Evolutionary conservation across 1,140 invertebrate genomes (phyloP).

Genomic region (Ptiloglossa arizonensis): DNA sequence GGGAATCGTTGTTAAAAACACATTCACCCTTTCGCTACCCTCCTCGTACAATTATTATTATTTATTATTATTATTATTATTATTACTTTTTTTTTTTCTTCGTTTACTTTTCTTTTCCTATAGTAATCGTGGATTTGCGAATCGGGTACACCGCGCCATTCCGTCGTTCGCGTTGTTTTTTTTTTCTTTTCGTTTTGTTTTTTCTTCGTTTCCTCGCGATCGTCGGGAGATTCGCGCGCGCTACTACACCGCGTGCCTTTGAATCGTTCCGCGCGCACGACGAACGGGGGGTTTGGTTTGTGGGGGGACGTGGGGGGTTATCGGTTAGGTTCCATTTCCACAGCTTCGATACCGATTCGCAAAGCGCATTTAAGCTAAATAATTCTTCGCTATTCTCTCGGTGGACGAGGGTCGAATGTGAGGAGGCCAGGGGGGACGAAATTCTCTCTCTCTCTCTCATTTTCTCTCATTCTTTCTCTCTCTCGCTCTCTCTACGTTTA

Average conservation of each 20-base stretch:
- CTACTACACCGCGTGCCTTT: too few relatives aligned
- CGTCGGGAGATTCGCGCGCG: too few relatives aligned
- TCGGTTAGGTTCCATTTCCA: too few relatives aligned
- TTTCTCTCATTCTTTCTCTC: slow-evolving; percentile 9
- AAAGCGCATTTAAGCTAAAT: slow-evolving; percentile 16
- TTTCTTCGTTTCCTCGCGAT: too few relatives aligned
- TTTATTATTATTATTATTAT: too few relatives aligned
- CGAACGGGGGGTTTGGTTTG: too few relatives aligned
- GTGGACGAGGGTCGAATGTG: slow-evolving; percentile 8
- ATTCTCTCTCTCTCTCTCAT: slow-evolving; percentile 10
- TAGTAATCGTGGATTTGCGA: neutral
- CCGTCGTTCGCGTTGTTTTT: neutral
- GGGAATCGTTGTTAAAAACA: slow-evolving; percentile 45
- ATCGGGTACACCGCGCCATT: neutral
- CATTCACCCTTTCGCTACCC: slow-evolving; percentile 30
- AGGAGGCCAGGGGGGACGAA: slow-evolving; percentile 9
- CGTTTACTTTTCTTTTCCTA: neutral
- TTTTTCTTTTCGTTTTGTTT: too few relatives aligned
- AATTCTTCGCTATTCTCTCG: slow-evolving; percentile 25
- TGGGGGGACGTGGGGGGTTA: too few relatives aligned
- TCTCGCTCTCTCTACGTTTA: slow-evolving; percentile 25
- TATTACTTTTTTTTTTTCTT: slow-evolving; percentile 1
- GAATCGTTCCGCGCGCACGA: too few relatives aligned
- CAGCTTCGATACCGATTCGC: slow-evolving; percentile 2
- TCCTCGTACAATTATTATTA: slow-evolving; percentile 9